Conservation (phyloP, 2,888 invertebrate genomes). For the Nemurella pictetii region DNA sequence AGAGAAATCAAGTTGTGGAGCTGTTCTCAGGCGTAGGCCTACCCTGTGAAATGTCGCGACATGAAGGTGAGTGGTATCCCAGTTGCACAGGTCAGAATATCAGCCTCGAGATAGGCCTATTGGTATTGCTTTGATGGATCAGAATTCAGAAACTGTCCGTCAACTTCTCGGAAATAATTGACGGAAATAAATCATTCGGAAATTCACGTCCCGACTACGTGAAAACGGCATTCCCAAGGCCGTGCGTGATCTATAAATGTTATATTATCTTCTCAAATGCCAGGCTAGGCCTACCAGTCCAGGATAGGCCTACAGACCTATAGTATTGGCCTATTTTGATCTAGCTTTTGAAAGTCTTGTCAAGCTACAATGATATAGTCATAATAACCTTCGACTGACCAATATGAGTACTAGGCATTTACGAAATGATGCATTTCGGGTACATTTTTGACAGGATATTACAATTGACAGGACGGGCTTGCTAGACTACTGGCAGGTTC, state of each 20-base stretch:
- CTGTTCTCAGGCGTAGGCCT: slow-evolving; percentile 28
- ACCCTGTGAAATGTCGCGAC: slow-evolving; percentile 80
- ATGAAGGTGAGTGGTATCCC: slow-evolving; percentile 81
- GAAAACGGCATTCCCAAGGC: too few relatives aligned
- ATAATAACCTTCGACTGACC: too few relatives aligned
- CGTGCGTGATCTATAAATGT: too few relatives aligned
- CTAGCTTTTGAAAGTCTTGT: neutral
- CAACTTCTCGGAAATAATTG: neutral
- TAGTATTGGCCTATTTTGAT: neutral
- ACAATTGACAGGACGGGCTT: neutral
- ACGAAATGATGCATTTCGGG: too few relatives aligned
- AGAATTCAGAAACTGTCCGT: neutral
- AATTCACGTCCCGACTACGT: too few relatives aligned
- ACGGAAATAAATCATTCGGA: too few relatives aligned
- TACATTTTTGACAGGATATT: neutral
- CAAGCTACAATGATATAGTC: too few relatives aligned
- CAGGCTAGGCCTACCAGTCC: neutral
- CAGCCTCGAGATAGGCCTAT: neutral
- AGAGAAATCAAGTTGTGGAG: slow-evolving; percentile 34
- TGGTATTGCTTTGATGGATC: neutral
- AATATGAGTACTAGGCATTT: too few relatives aligned
- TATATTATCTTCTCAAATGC: too few relatives aligned
- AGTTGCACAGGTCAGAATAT: slow-evolving; percentile 40
- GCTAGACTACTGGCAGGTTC: neutral
- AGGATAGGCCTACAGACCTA: neutral